phyloP scores from a whole-genome alignment of 2,113 vertebrate species.

The Sakesphorus luctuosus region DNA sequence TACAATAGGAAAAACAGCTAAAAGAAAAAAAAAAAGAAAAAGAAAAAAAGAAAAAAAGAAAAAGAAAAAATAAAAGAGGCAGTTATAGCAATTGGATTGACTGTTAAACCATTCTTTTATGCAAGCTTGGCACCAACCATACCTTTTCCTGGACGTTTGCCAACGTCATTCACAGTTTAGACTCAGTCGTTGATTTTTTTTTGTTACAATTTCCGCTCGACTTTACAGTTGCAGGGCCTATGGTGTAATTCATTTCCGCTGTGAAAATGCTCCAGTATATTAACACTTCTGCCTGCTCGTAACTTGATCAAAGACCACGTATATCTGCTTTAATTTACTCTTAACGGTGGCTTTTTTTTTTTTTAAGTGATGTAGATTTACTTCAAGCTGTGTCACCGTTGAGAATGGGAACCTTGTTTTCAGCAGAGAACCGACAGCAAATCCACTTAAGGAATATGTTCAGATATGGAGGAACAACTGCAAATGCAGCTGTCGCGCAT shows the following conservation, averaged over 20 bases:
- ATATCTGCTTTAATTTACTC: slow-evolving; percentile 63
- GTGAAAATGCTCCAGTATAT: slow-evolving; percentile 52
- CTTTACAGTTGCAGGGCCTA: slow-evolving; percentile 37
- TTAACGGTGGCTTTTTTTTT: background rate
- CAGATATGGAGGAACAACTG: background rate
- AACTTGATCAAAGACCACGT: slow-evolving; percentile 55
- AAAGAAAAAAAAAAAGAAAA: slow-evolving; percentile 18
- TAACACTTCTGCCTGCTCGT: slow-evolving; percentile 59
- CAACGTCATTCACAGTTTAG: slow-evolving; percentile 59
- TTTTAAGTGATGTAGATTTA: background rate
- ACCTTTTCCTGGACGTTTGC: slow-evolving; percentile 76
- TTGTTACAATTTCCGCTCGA: slow-evolving; percentile 58
- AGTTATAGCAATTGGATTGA: slow-evolving; percentile 63
- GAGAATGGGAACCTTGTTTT: slow-evolving; percentile 12
- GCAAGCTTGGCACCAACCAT: slow-evolving; percentile 67
- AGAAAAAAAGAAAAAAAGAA: background rate
- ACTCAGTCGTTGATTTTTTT: slow-evolving; percentile 40
- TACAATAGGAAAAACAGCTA: slow-evolving; percentile 73
- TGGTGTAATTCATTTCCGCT: slow-evolving; percentile 75
- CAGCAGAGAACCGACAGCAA: background rate
- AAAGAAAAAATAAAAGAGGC: background rate
- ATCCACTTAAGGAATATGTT: background rate
- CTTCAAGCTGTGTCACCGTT: background rate
- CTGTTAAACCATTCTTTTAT: slow-evolving; percentile 72
- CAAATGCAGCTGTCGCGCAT: background rate